Evolutionary conservation across 2,888 invertebrate species (phyloP), one percentile per base, ranked within the genome.

Genomic region (Chloromyia formosa): DNA sequence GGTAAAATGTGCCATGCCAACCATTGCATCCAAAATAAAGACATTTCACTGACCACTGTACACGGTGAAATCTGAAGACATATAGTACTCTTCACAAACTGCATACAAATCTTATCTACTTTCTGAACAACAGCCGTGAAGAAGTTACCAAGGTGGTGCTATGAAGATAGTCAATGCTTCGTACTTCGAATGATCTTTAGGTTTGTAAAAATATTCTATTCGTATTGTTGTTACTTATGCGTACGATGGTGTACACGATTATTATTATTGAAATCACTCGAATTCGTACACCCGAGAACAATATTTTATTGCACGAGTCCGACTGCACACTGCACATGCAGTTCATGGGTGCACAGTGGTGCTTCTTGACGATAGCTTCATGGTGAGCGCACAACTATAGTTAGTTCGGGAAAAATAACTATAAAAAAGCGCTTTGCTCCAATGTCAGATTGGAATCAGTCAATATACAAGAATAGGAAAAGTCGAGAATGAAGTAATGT

Each of bases 31-130:
- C 16, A 12, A 49, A 49, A 49, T 49, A 49, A 49, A 49, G 7
- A 85, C 83, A 80, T 82, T 87, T 22, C 80, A 86, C 18, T 82
- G 83, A 1, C 77, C 85, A 62, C 86, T 85, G 0, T 35, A 35
- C 27, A 77, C 79, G 1, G 83, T 85, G 79, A 86, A 85, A 80
- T 76, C 82, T n/a, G n/a, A n/a, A n/a, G n/a, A n/a, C n/a, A n/a
- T n/a, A n/a, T n/a, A n/a, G 0, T 81, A 82, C 61, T 87, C 88
- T 75, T 84, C 83, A n/a, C 73, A 53, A 58, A 78, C 72, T 12
- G 83, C 83, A 82, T 83, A 49, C 14, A 49, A 49, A 49, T 49
- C 2, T 49, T 12, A 7, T 49, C 49, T 49, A 3, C 12, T 12
- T 49, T 49, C 49, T 49, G 2, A n/a, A 12, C 49, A 49, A 49